These are phyloP conservation scores for Misgurnus anguillicaudatus DNA, from an alignment of 2,113 vertebrate species.

Conservation along the genomic window DNA sequence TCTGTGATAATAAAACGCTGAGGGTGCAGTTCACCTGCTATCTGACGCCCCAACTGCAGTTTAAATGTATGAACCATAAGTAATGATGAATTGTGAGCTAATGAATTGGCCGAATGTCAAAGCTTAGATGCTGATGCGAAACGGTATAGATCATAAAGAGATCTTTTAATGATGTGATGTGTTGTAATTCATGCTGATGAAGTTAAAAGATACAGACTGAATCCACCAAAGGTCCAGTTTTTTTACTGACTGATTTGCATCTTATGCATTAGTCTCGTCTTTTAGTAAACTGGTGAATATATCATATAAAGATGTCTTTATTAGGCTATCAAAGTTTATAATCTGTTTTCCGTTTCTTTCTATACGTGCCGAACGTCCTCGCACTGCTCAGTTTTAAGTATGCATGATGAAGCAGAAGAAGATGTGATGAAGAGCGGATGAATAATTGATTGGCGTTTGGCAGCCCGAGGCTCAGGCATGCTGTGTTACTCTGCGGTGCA, in stretches of 20 bases:
- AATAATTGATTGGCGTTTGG: slow-evolving; percentile 57
- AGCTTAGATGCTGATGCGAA: neutral
- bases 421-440: slow-evolving; percentile 51
- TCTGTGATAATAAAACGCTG: slow-evolving; percentile 7
- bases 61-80: neutral
- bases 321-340: too few species aligned
- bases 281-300: too few species aligned
- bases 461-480: slow-evolving; percentile 52
- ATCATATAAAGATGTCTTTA: neutral
- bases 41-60: neutral
- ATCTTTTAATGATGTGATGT: too few species aligned
- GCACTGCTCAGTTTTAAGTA: slow-evolving; percentile 36
- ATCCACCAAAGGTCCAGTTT: too few species aligned
- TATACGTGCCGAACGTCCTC: neutral
- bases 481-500: slow-evolving; percentile 43
- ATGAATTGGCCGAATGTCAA: neutral
- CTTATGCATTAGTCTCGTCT: too few species aligned
- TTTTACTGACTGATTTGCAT: too few species aligned
- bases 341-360: neutral
- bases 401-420: slow-evolving; percentile 52
- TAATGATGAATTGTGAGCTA: neutral
- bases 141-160: neutral
- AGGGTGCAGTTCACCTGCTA: neutral
- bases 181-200: too few species aligned
- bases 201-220: too few species aligned